Conservation (phyloP, 2,797 vertebrate species). For the Acanthornis magna region DNA sequence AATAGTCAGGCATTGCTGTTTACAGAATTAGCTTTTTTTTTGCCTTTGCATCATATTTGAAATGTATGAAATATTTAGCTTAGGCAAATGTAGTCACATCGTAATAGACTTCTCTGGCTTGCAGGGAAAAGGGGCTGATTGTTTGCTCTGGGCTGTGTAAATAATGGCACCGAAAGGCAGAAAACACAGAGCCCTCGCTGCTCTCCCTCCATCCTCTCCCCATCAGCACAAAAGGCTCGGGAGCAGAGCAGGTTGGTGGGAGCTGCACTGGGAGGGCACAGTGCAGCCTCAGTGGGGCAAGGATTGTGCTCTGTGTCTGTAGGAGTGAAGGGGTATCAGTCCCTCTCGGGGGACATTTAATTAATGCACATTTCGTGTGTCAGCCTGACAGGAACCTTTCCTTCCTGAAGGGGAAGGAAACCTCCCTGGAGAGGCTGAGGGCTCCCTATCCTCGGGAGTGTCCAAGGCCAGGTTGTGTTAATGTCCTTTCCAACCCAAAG, state of each 20-base stretch:
- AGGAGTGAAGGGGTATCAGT: background rate
- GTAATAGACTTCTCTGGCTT: background rate
- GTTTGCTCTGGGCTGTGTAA: constrained; percentile 11
- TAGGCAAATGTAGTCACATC: background rate
- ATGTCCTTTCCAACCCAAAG: background rate
- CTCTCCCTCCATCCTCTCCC: background rate
- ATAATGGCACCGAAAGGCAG: background rate
- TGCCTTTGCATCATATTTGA: background rate
- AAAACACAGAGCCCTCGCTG: background rate
- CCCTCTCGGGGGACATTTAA: background rate
- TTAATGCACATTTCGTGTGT: background rate
- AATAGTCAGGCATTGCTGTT: background rate
- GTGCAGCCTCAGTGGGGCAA: accelerated
- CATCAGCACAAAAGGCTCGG: background rate
- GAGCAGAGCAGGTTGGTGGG: accelerated
- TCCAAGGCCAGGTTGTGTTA: background rate
- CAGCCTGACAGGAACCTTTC: background rate
- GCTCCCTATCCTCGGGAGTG: background rate
- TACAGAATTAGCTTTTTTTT: background rate
- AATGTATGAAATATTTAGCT: constrained; percentile 32
- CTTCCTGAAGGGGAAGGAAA: background rate
- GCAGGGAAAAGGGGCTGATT: background rate
- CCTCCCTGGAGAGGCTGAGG: background rate
- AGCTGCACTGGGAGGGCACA: background rate
- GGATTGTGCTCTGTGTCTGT: background rate